Conservation (phyloP, 2,797 vertebrate genomes). For the Neomorphus geoffroyi region DNA sequence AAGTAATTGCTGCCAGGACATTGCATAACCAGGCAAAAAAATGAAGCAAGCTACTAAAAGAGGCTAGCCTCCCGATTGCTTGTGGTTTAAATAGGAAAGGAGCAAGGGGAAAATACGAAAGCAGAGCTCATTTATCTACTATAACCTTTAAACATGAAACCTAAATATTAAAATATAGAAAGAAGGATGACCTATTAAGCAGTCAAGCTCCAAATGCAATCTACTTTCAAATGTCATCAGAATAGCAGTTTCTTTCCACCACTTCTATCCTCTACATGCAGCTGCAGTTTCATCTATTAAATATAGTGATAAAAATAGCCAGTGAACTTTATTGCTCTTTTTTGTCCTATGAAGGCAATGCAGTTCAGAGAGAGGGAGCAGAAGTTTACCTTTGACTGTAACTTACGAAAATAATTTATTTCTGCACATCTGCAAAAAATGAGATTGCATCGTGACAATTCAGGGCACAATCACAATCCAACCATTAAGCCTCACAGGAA, state of each 20-base stretch:
- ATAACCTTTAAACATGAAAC: neutral
- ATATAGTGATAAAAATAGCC: neutral
- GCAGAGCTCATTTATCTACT: neutral
- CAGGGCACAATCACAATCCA: neutral
- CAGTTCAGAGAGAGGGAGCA: neutral
- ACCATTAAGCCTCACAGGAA: neutral
- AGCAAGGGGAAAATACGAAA: neutral
- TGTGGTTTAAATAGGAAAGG: neutral
- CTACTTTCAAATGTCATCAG: neutral
- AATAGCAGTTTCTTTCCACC: neutral
- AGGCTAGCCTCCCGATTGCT: neutral
- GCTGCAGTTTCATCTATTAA: neutral
- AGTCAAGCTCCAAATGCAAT: neutral
- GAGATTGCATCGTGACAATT: neutral
- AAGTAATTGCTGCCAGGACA: neutral
- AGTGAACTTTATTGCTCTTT: neutral
- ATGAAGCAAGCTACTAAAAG: neutral
- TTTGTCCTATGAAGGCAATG: neutral
- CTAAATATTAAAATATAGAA: neutral
- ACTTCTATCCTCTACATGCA: neutral
- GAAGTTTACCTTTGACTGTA: neutral
- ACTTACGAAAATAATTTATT: neutral
- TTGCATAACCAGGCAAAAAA: constrained; percentile 10
- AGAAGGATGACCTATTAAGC: neutral
- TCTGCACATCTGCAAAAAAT: neutral